Evolutionary conservation across 2,797 vertebrate species (phyloP), one percentile per base, ranked within the genome.

Genomic region (Rhynchotus rufescens): DNA sequence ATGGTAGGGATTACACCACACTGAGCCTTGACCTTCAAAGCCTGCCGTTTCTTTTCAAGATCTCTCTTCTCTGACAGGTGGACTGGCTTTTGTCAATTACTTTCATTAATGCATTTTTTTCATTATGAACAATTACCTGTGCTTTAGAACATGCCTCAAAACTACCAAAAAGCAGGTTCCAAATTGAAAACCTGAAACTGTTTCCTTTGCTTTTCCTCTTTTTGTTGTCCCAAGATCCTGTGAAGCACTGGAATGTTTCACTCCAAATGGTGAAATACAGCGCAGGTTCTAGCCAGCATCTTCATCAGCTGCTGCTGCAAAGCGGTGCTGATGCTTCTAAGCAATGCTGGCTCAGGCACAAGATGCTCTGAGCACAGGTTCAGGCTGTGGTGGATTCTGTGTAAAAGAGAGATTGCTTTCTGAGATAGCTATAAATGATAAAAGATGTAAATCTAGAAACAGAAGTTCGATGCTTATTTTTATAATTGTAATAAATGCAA

Each of bases 1-100:
- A 98, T 98, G 98, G 97, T 96, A 97, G 97, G 96, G 97, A 98
- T 98, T 98, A 98, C 93, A 96, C 95, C 97, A 97, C 60, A 89
- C 97, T 97, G 97, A 95, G 97, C 86, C 95, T 89, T 97, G 98
- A 98, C 97, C 97, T 98, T 97, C 97, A 94, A 96, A 97, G 81
- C 94, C 92, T 92, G 38, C 91, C 81, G 5, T 96, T 97, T 94
- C 97, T 97, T 97, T 97, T 96, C 97, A 96, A 97, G 95, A 93
- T 97, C 96, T 95, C 95, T 97, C 94, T 94, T 91, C 94, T 96
- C 96, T 97, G 97, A 97, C 97, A 97, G 96, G 91, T 94, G 69
- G 66, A 85, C 96, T 97, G 96, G 82, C 49, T 97, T 97, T 97
- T 97, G 94, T 97, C 97, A 97, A 97, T 98, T 97, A 97, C 97